A percentile compares a stretch with the other conserved stretches of the same genome.
phyloP scores from a whole-genome alignment of 23 tunicate species.

The Phallusia fumigata region DNA sequence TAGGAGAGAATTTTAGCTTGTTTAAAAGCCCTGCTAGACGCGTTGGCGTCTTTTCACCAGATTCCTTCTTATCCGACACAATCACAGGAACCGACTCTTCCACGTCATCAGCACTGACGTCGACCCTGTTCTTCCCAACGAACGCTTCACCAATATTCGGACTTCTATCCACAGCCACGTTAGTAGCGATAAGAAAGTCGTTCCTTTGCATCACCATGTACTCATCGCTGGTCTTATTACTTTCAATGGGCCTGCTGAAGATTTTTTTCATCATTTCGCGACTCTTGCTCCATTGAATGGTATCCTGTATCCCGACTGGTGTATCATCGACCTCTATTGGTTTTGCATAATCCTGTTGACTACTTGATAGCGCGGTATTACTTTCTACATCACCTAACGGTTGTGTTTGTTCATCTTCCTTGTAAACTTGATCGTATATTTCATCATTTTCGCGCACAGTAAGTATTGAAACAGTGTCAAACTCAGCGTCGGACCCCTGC shows the following conservation, averaged over 20 bases:
- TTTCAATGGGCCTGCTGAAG: not conserved
- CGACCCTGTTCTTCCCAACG: not conserved
- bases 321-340: not conserved
- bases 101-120: not conserved
- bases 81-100: not conserved
- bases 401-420: not conserved
- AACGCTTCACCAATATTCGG: not conserved
- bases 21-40: constrained; percentile 1
- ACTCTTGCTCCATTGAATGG: not conserved
- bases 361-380: not conserved
- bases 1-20: not conserved
- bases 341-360: not conserved
- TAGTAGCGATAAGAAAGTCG: not conserved
- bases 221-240: not conserved
- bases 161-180: not conserved
- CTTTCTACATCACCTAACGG: not conserved
- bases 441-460: constrained; percentile 2
- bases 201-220: not conserved
- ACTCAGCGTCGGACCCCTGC: not conserved
- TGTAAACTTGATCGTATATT: not conserved
- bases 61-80: not conserved
- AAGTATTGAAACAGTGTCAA: not conserved
- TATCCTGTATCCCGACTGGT: not conserved
- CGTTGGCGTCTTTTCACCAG: not conserved
- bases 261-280: not conserved